These are phyloP conservation scores for Spisula subtruncata DNA, from an alignment of 2,888 invertebrate species.

Conservation along the genomic window DNA sequence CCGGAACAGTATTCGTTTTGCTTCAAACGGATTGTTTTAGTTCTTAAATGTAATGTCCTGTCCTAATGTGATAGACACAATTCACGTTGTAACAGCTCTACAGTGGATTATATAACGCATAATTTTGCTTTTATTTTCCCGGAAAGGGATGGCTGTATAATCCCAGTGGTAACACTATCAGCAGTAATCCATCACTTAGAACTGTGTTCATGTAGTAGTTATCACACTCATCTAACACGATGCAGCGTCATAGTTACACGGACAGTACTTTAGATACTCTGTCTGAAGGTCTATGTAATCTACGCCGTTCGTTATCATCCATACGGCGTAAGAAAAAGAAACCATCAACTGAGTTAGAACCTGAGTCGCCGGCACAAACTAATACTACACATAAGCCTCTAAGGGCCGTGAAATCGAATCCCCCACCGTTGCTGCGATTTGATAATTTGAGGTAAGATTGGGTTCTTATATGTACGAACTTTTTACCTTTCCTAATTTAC, in stretches of 20 bases:
- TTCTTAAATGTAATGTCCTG: neutral
- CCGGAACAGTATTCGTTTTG: too few species aligned
- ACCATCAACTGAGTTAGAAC: neutral
- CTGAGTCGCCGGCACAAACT: neutral
- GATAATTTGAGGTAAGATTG: neutral
- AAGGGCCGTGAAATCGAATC: conserved; percentile 49
- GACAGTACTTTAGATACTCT: conserved; percentile 60
- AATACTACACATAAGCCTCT: conserved; percentile 37
- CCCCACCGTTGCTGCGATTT: neutral
- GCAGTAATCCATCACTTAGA: neutral
- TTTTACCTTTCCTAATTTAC: too few species aligned
- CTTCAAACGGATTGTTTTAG: too few species aligned
- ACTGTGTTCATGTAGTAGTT: neutral
- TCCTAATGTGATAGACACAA: neutral
- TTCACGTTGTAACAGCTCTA: neutral
- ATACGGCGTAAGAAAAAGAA: conserved; percentile 60
- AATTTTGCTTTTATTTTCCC: neutral
- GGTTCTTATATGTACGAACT: too few species aligned
- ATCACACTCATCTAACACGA: neutral
- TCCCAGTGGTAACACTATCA: neutral
- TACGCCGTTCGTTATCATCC: conserved; percentile 65
- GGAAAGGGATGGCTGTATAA: neutral
- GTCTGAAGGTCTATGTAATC: conserved; percentile 51
- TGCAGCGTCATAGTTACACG: conserved; percentile 56
- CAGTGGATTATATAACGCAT: neutral